These are phyloP conservation scores for Catagonus wagneri DNA, from an alignment of 2,113 vertebrate genomes.

Conservation along the genomic window DNA sequence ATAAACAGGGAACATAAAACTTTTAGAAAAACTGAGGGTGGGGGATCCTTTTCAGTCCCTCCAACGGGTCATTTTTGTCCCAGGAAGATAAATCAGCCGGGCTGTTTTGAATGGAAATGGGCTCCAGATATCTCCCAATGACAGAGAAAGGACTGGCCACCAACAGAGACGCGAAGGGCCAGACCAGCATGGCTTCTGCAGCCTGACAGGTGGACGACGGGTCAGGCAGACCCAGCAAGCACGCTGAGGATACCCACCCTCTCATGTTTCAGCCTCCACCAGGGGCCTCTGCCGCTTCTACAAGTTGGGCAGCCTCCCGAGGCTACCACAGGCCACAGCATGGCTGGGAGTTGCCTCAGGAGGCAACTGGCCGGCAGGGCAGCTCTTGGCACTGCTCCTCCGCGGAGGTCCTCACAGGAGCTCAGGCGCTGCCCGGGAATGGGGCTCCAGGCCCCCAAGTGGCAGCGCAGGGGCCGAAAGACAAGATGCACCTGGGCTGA, in stretches of 20 bases:
- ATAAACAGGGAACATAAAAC: conserved; percentile 65
- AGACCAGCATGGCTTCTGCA: conserved; percentile 73
- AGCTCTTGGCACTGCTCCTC: background rate
- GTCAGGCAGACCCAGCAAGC: background rate
- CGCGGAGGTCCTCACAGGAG: background rate
- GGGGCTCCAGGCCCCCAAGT: background rate
- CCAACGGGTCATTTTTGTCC: conserved; percentile 51
- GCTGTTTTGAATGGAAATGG: conserved; percentile 55
- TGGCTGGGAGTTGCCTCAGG: background rate
- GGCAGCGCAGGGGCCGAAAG: background rate
- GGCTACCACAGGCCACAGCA: background rate
- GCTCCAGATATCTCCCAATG: conserved; percentile 13
- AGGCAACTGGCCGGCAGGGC: background rate
- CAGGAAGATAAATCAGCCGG: conserved; percentile 20
- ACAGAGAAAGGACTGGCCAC: background rate
- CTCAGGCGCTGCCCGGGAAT: background rate
- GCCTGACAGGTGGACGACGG: conserved; percentile 71
- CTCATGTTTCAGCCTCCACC: background rate
- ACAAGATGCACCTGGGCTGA: background rate
- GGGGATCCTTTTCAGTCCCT: conserved; percentile 51
- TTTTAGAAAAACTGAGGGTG: conserved; percentile 51
- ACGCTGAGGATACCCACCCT: background rate
- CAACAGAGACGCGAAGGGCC: conserved; percentile 64
- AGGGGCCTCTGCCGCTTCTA: background rate
- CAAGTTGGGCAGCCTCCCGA: background rate